Evolutionary conservation across 1,140 invertebrate species (phyloP).

Genomic region (Alviniconcha marisindica): DNA sequence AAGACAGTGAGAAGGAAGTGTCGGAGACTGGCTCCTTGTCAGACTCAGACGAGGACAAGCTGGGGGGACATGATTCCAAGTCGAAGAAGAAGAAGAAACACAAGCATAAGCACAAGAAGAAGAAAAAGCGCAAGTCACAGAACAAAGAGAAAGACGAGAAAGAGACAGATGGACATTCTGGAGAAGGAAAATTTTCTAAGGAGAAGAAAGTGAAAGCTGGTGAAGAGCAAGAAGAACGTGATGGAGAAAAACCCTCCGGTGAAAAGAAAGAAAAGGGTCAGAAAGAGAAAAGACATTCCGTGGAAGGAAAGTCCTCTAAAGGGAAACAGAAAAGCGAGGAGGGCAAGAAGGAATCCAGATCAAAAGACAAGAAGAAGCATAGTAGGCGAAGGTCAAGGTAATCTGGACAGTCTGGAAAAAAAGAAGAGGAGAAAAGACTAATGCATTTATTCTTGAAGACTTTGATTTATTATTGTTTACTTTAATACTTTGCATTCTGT

Average conservation of each 20-base stretch:
- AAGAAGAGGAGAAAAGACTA: too few species aligned
- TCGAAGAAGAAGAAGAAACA: conserved; percentile 66
- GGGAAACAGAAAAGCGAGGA: conserved; percentile 31
- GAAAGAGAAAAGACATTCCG: conserved; percentile 41
- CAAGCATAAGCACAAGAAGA: conserved; percentile 65
- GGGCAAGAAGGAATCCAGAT: conserved; percentile 40
- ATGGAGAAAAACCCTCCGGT: conserved; percentile 9
- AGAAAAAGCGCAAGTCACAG: conserved; percentile 61
- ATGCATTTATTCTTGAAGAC: too few species aligned
- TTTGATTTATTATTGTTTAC: too few species aligned
- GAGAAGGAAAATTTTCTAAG: not conserved
- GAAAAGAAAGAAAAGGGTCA: conserved; percentile 31
- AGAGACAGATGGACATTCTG: conserved; percentile 11
- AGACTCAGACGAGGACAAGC: conserved; percentile 60
- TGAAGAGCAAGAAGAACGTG: conserved; percentile 36
- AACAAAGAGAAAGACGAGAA: conserved; percentile 48
- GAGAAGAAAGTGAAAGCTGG: conserved; percentile 1
- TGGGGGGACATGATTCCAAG: conserved; percentile 13
- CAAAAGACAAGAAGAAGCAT: conserved; percentile 48
- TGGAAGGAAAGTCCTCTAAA: conserved; percentile 20
- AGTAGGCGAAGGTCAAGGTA: conserved; percentile 35
- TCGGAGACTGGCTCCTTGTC: conserved; percentile 59
- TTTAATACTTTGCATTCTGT: too few species aligned
- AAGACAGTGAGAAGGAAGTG: conserved; percentile 54
- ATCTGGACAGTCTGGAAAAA: too few species aligned